A percentile compares a stretch with the other conserved stretches of the same genome.
These are phyloP conservation scores for Pygoscelis adeliae DNA, from an alignment of 2,113 vertebrate species.

Conservation along the genomic window DNA sequence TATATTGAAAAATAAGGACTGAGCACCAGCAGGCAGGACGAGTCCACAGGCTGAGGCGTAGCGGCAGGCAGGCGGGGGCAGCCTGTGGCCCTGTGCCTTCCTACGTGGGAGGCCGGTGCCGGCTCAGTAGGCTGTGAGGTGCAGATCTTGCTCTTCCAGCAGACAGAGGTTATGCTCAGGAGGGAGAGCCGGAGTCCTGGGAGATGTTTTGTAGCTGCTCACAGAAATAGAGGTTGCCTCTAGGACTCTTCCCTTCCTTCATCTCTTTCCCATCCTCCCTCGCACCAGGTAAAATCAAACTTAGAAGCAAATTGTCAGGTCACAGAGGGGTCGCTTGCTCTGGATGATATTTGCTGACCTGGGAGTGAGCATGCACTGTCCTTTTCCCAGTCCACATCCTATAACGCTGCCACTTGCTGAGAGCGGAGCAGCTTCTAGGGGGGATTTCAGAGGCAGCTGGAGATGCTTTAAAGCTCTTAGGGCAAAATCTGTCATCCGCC, in stretches of 20 bases:
- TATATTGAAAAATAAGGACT: rapidly evolving
- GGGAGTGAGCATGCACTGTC: neutral
- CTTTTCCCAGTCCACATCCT: neutral
- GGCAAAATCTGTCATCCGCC: neutral
- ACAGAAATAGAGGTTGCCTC: neutral
- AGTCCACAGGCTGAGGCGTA: neutral
- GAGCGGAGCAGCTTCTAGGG: neutral
- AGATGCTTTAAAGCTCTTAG: neutral
- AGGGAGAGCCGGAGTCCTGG: neutral
- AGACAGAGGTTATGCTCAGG: neutral
- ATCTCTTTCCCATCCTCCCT: neutral
- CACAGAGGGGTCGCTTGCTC: neutral
- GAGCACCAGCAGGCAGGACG: neutral
- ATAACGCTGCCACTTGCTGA: neutral
- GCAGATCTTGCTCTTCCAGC: neutral
- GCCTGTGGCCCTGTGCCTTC: neutral
- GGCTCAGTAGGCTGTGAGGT: neutral
- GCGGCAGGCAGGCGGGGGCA: neutral
- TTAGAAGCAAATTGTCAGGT: neutral
- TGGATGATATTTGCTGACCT: neutral
- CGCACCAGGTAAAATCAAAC: neutral
- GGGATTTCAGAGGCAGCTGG: neutral
- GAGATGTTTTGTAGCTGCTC: neutral
- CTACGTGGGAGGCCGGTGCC: neutral
- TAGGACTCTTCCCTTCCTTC: neutral